phyloP scores from a whole-genome alignment of 2,113 vertebrate species.

The Rhinoptilus africanus region DNA sequence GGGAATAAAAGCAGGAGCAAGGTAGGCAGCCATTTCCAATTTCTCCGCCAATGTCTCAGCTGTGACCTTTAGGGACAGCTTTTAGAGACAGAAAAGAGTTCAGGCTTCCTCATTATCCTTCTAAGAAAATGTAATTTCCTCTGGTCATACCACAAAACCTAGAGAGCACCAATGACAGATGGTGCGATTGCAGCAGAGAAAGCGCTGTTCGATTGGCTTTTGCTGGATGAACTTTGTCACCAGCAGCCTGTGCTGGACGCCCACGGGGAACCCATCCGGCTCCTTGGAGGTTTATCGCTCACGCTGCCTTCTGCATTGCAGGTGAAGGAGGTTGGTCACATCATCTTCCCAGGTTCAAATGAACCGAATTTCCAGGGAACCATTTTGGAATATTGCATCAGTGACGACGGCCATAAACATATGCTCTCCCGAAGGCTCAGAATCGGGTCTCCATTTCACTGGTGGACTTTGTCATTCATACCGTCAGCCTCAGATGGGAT shows the following conservation, averaged over 20 bases:
- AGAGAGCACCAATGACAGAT: neutral
- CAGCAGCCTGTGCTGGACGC: neutral
- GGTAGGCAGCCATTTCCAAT: neutral
- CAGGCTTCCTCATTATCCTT: neutral
- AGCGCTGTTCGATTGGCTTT: neutral
- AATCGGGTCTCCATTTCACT: neutral
- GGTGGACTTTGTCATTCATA: neutral
- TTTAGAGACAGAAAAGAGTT: neutral
- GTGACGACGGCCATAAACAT: neutral
- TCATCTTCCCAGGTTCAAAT: neutral
- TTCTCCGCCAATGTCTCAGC: neutral
- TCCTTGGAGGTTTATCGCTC: neutral
- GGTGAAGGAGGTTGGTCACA: neutral
- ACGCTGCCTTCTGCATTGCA: rapidly evolving
- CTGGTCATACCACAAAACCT: neutral
- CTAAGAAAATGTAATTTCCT: neutral
- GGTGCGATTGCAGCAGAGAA: neutral
- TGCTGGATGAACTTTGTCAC: neutral
- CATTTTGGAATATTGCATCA: neutral
- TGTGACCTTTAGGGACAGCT: neutral
- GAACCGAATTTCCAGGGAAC: neutral
- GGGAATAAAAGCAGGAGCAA: neutral
- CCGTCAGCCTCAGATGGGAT: rapidly evolving
- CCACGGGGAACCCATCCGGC: neutral
- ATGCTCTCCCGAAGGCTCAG: rapidly evolving